phyloP scores from a whole-genome alignment of 1,140 invertebrate species.

The Cotesia glomerata region DNA sequence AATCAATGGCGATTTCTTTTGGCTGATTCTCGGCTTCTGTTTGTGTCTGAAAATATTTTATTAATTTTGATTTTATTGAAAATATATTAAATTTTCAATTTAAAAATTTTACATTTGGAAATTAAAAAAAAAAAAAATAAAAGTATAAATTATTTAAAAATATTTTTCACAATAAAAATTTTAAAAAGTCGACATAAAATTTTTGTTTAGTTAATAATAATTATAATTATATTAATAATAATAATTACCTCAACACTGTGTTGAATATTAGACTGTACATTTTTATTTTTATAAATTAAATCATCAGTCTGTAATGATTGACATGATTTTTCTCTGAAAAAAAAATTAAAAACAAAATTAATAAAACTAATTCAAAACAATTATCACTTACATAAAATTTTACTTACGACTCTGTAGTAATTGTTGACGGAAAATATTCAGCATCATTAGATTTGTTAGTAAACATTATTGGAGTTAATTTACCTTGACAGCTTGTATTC shows the following conservation, averaged over 20 bases:
- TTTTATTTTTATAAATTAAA: constrained; percentile 40
- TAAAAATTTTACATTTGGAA: too few species aligned
- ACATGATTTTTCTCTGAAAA: constrained; percentile 31
- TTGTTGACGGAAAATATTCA: not conserved
- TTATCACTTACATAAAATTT: not conserved
- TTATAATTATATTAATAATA: constrained; percentile 11
- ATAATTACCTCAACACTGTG: constrained; percentile 46
- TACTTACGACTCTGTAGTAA: not conserved
- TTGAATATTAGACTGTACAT: constrained; percentile 46
- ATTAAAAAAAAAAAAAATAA: too few species aligned
- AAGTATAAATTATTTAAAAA: too few species aligned
- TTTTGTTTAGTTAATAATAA: not conserved
- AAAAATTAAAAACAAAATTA: not conserved
- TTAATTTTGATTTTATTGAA: too few species aligned
- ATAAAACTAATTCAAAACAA: too few species aligned
- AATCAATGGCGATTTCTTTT: constrained; percentile 46
- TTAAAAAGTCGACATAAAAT: too few species aligned
- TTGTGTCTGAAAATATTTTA: constrained; percentile 47
- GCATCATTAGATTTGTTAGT: constrained; percentile 4
- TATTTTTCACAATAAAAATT: too few species aligned
- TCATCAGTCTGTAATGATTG: constrained; percentile 51
- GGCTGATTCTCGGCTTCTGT: constrained; percentile 43
- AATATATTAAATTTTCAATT: too few species aligned
- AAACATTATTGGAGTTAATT: constrained; percentile 6
- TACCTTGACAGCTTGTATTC: too few species aligned